Conservation (phyloP, 2,888 invertebrate genomes). For the Abscondita cerata region DNA sequence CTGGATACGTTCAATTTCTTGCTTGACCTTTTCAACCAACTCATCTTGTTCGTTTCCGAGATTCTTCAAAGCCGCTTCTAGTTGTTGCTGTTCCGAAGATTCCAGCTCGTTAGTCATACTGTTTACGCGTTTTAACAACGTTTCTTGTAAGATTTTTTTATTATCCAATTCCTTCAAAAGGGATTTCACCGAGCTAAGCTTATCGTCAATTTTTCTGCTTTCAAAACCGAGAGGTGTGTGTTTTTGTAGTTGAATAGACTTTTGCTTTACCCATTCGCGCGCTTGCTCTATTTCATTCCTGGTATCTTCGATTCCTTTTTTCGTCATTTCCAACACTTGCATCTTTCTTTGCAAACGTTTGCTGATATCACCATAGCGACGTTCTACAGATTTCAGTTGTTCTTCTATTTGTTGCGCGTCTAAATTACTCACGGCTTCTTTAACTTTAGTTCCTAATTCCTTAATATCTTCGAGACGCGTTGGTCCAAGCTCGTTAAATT, state of each 20-base stretch:
- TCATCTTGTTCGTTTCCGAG: constrained; percentile 79
- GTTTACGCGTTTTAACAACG: constrained; percentile 81
- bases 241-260: constrained; percentile 70
- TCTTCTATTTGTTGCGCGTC: constrained; percentile 92
- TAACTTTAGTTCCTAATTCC: constrained; percentile 72
- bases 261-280: constrained; percentile 80
- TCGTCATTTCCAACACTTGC: constrained; percentile 83
- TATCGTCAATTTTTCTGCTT: constrained; percentile 77
- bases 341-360: constrained; percentile 85
- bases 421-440: constrained; percentile 82
- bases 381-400: constrained; percentile 83
- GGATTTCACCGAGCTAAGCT: constrained; percentile 74
- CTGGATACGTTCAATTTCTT: constrained; percentile 75
- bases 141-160: constrained; percentile 82
- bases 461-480: constrained; percentile 76
- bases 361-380: constrained; percentile 82
- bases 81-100: constrained; percentile 79
- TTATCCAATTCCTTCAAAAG: constrained; percentile 84
- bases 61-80: constrained; percentile 76
- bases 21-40: constrained; percentile 72
- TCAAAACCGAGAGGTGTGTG: constrained; percentile 78
- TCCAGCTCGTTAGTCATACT: constrained; percentile 88
- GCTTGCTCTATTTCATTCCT: constrained; percentile 80
- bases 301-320: constrained; percentile 82
- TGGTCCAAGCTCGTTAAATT: constrained; percentile 77